Percentiles rank a stretch among this genome's conserved stretches.
These are phyloP conservation scores for Ridgeia piscesae DNA, from an alignment of 1,140 invertebrate species.

Conservation along the genomic window DNA sequence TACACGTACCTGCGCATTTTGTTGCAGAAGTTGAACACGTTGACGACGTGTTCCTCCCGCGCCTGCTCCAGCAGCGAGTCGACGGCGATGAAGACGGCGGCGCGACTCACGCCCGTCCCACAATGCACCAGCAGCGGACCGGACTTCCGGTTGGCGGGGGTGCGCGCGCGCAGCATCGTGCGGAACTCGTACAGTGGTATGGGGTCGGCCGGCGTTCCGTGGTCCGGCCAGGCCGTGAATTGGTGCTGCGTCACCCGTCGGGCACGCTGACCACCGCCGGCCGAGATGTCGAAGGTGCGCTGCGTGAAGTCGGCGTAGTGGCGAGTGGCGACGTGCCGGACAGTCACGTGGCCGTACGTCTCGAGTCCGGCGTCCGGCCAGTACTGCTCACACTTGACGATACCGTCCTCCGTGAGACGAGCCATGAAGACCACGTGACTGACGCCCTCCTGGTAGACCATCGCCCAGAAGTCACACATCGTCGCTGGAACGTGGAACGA, in stretches of 20 bases:
- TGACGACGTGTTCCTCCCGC: constrained; percentile 46
- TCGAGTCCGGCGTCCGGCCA: constrained; percentile 47
- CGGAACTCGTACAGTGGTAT: constrained; percentile 97
- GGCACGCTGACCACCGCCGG: constrained; percentile 19
- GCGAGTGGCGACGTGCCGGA: constrained; percentile 38
- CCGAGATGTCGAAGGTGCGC: constrained; percentile 35
- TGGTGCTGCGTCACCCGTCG: constrained; percentile 67
- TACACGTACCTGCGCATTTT: constrained; percentile 37
- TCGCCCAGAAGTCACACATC: constrained; percentile 50
- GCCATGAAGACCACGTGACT: constrained; percentile 35
- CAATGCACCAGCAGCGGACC: constrained; percentile 96
- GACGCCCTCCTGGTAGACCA: constrained; percentile 49
- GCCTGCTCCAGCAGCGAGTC: constrained; percentile 51
- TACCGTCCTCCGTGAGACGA: constrained; percentile 47
- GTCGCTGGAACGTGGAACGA: background rate
- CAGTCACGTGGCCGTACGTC: constrained; percentile 41
- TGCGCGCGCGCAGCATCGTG: constrained; percentile 69
- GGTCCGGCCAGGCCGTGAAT: constrained; percentile 98
- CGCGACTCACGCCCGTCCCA: constrained; percentile 62
- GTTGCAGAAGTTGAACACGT: constrained; percentile 46
- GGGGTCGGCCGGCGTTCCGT: constrained; percentile 95
- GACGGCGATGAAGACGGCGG: constrained; percentile 52
- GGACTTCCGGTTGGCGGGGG: constrained; percentile 61
- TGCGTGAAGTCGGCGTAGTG: constrained; percentile 48
- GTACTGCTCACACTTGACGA: constrained; percentile 56